Evolutionary conservation across 35 echinoderm and acorn worm genomes (phyloP), one percentile per base, ranked within the genome.

Genomic region (Stichopus chloronotus): DNA sequence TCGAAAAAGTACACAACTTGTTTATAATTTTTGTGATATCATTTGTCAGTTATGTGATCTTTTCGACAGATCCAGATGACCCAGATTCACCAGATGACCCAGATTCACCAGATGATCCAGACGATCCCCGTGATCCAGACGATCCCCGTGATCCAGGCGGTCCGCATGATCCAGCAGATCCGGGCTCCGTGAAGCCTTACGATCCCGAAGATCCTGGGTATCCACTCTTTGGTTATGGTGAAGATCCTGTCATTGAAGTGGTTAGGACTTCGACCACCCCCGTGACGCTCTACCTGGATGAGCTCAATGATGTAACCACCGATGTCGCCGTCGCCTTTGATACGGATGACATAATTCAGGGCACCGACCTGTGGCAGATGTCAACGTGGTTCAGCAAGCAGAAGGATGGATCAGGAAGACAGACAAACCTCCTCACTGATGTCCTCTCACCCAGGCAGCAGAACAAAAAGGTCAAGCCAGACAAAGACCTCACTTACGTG

Each of bases 371-470:
- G 10, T 89, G 87, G 87, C 30, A 74, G 23, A 65, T 89, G 87
- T 65, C 87, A 8, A 74, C 20, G 7, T 89, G 87, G 87, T 89
- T 89, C 87, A 89, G 87, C 65, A 74, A 65, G 52, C 59, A 89
- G 61, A 65, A 52, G 52, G 87, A 89, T 71, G 87, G 87, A 23
- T 58, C 55, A 23, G 82, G 82, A 1, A 85, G 52, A 58, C 82
- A 85, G 82, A 85, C 82, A 14, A 85, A 85, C 14, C n/a, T 85
- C 2, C 55, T 16, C 21, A 56, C 56, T 10, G 25, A 53, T 9
- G 82, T 85, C 57, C 82, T 85, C 4, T 22, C 55, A n/a, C 17
- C 82, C 4, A 85, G 55, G 57, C 53, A 85, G 24, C 54, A 56
- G 6, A 58, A 56, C 55, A 85, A 85, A 56, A 85, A 53, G 16